Percentiles rank a stretch among this genome's conserved stretches.
Conservation (phyloP, 2,797 vertebrate genomes). For the Parambassis ranga region DNA sequence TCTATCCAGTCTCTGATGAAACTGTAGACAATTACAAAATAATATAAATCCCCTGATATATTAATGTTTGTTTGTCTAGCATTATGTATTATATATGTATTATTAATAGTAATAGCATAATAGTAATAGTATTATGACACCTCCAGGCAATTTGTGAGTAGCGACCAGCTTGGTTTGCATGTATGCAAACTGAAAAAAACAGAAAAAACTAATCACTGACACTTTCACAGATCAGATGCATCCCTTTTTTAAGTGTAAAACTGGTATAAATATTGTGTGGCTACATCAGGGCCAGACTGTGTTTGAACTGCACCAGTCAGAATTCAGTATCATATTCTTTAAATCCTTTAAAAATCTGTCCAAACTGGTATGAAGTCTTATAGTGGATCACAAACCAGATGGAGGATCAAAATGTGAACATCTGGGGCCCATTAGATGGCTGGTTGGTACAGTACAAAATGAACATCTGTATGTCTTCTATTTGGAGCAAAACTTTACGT, state of each 20-base stretch:
- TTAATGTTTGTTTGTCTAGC: too few relatives aligned
- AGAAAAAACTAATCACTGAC: too few relatives aligned
- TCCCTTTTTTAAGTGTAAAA: too few relatives aligned
- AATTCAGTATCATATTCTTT: background rate
- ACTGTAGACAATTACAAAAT: background rate
- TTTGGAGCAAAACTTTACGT: constrained; percentile 4
- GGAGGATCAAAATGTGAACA: background rate
- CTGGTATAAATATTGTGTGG: too few relatives aligned
- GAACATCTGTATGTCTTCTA: background rate
- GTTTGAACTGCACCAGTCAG: background rate
- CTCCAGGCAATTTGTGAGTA: too few relatives aligned
- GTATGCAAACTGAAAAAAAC: too few relatives aligned
- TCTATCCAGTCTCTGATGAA: constrained; percentile 1
- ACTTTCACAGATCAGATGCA: too few relatives aligned
- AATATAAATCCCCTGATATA: background rate
- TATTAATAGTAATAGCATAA: too few relatives aligned
- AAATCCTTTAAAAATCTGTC: background rate
- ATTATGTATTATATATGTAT: too few relatives aligned
- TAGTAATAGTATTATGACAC: too few relatives aligned
- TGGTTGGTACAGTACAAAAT: background rate
- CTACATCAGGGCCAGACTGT: background rate
- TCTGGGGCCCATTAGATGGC: background rate
- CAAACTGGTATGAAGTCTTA: background rate
- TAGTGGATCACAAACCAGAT: background rate
- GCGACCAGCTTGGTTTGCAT: too few relatives aligned